Evolutionary conservation across 2,797 vertebrate genomes (phyloP), one percentile per base, ranked within the genome.

Genomic region (Ataeniobius toweri): DNA sequence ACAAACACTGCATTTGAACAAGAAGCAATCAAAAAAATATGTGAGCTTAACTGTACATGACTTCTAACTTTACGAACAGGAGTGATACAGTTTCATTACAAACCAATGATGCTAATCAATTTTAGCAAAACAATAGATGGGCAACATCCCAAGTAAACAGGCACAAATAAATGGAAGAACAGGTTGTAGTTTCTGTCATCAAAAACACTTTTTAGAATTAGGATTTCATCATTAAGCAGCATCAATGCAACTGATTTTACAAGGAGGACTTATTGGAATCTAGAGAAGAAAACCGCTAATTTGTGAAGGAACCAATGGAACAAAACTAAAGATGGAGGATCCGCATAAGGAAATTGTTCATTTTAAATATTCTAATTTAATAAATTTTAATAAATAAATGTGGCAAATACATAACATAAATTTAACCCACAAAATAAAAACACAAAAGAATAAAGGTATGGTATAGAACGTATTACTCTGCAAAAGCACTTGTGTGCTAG

Each of bases 91-190:
- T 80, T 81, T 87, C 67, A 85, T 86, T 78, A 82, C 77, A 55
- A 76, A 71, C 81, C 73, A 58, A 69, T 44, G 36, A 87, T 75
- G 68, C 76, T 68, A 78, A 73, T 87, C 73, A 75, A 74, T 53
- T 55, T 90, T 74, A 80, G 81, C 85, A 86, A 85, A 89, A 85
- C 73, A 65, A 81, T 20, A 77, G 83, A 85, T 83, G 75, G 90
- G 81, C 14, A 55, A 82, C 63, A 73, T 80, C 46, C 72, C 88
- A 85, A 79, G 22, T 79, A 87, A 87, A 90, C 91, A 94, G 93
- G 92, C 92, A 95, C 91, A 86, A 88, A 76, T 67, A 93, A 93
- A 88, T 92, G 92, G 92, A 95, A 94, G 90, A 94, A 94, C 92
- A 86, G 85, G 83, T 89, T 70, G 56, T 77, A 79, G 82, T 76